Evolutionary conservation across 2,797 vertebrate species (phyloP).

Genomic region (Miopithecus talapoin): DNA sequence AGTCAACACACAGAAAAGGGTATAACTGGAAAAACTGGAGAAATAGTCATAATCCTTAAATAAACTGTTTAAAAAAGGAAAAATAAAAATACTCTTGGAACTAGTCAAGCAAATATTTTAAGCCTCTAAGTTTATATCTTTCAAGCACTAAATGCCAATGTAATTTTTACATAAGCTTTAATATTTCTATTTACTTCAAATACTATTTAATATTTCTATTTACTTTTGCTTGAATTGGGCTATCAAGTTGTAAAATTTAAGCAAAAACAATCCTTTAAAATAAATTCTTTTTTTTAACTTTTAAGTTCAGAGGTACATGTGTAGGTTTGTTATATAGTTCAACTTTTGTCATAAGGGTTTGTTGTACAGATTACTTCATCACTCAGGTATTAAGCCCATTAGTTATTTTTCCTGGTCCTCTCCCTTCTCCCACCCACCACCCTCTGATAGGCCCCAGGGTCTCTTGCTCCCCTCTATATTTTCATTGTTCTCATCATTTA

Average conservation of each 20-base stretch:
- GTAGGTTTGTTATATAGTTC: not conserved
- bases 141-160: not conserved
- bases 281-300: not conserved
- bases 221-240: not conserved
- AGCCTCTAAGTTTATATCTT: not conserved
- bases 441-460: not conserved
- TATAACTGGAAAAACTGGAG: not conserved
- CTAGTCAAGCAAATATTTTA: not conserved
- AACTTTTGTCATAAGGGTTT: not conserved
- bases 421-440: not conserved
- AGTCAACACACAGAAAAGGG: not conserved
- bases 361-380: not conserved
- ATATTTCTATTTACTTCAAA: not conserved
- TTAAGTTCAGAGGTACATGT: not conserved
- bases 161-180: not conserved
- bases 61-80: not conserved
- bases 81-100: not conserved
- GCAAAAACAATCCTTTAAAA: not conserved
- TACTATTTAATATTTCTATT: not conserved
- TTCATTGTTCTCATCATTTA: not conserved
- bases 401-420: not conserved
- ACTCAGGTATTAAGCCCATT: not conserved
- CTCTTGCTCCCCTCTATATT: not conserved
- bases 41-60: not conserved
- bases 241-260: not conserved